Base-by-base conservation (phyloP, 2,797 vertebrate genomes). In the Microctenopoma stevenorrisi region DNA sequence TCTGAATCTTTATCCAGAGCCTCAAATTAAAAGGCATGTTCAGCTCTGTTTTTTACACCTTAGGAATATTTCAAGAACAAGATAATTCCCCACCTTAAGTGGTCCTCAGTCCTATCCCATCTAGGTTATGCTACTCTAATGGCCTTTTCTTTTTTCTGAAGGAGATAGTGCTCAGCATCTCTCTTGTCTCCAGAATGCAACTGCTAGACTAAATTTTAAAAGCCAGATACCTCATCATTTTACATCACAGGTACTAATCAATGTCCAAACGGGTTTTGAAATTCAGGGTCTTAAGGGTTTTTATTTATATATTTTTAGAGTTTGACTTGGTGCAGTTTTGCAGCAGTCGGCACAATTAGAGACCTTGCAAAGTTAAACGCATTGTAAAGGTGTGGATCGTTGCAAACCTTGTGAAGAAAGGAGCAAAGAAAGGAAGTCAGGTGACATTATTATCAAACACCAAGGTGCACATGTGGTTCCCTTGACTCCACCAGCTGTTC, bases 1-100 rank as follows among this genome's bases (percentile, higher is more conserved):
- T 81, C 43, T 69, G 38, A 67, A 50, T 72, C 38, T 73, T 67
- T 47, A 70, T 56, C 40, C 44, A 35, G 26, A 64, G 61, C 28
- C 35, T 13, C 48, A 51, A 35, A 61, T 62, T 62, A 57, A 64
- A 68, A 51, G 14, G 4, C 14, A 53, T 30, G 50, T 56, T 59
- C 42, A 28, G 3, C 49, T 58, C 10, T 44, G 35, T 16, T 33
- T 44, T 74, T 37, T 61, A 33, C 25, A 40, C 8, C 2, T 16
- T 5, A 54, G 37, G 28, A 53, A 25, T 44, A 28, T 42, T 16
- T 62, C 11, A 48, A 61, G 55, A 52, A 28, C 26, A 49, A 68
- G 38, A 49, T 50, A 16, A 69, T 10, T 37, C 30, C 30, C 3
- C 16, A 18, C 4, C n/a, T 53, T 18, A 11, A 54, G n/a, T 37